phyloP scores from a whole-genome alignment of 1,140 invertebrate species.

The Antheraea pernyi region DNA sequence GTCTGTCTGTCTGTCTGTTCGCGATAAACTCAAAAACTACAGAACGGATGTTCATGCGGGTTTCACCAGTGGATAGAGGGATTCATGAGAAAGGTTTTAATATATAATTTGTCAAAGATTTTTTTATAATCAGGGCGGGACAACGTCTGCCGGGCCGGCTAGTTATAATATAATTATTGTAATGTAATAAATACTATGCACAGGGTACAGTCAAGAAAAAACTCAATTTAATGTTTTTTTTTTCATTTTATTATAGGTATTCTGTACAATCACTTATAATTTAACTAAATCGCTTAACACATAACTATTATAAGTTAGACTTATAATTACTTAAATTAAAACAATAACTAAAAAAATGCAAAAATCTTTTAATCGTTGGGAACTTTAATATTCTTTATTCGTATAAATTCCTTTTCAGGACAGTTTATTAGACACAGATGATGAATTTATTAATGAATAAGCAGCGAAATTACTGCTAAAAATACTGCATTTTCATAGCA shows the following conservation, averaged over 20 bases:
- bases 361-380: neutral
- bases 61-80: too few species aligned
- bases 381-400: neutral
- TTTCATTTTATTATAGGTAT: neutral
- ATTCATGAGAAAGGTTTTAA: too few species aligned
- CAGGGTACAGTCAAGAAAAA: neutral
- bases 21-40: too few species aligned
- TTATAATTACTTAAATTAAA: neutral
- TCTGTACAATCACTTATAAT: constrained; percentile 1
- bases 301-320: constrained; percentile 1
- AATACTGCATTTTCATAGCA: neutral
- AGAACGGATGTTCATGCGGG: too few species aligned
- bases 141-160: too few species aligned
- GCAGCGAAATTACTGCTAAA: neutral
- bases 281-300: neutral
- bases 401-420: neutral
- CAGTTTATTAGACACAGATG: neutral
- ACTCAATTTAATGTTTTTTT: neutral
- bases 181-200: too few species aligned
- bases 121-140: too few species aligned
- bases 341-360: neutral
- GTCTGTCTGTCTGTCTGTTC: too few species aligned
- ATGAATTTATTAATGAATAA: neutral
- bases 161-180: too few species aligned
- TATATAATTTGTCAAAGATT: too few species aligned